Percentiles rank a stretch among this genome's conserved stretches.
Evolutionary conservation across 2,113 vertebrate genomes (phyloP).

Genomic region (Promerops cafer): DNA sequence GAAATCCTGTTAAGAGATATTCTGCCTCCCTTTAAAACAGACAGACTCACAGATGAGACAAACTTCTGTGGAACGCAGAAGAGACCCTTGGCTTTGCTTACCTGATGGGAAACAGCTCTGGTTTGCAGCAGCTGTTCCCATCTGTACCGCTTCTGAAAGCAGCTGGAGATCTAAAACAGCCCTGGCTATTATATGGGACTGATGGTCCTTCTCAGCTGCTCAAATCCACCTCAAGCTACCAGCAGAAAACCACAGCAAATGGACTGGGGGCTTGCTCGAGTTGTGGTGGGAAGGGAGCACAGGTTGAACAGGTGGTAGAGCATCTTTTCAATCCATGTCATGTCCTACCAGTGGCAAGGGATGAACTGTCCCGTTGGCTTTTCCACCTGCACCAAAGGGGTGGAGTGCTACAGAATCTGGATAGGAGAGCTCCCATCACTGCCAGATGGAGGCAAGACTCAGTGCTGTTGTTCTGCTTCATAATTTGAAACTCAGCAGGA

Average conservation of each 20-base stretch:
- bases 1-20: slow-evolving; percentile 33
- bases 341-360: neutral
- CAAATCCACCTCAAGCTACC: neutral
- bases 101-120: neutral
- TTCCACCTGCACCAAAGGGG: neutral
- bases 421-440: neutral
- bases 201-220: neutral
- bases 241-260: neutral
- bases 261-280: neutral
- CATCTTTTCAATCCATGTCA: neutral
- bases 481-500: neutral
- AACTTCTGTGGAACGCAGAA: neutral
- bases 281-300: neutral
- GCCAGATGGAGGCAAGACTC: neutral
- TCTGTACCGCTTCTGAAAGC: neutral
- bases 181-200: neutral
- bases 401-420: neutral
- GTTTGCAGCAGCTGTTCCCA: neutral
- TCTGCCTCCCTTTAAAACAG: neutral
- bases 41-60: neutral
- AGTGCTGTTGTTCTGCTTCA: neutral
- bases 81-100: neutral
- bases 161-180: neutral
- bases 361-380: neutral
- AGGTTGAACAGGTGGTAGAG: neutral